Conservation (phyloP, 2,888 invertebrate species). For the Notodonta dromedarius region DNA sequence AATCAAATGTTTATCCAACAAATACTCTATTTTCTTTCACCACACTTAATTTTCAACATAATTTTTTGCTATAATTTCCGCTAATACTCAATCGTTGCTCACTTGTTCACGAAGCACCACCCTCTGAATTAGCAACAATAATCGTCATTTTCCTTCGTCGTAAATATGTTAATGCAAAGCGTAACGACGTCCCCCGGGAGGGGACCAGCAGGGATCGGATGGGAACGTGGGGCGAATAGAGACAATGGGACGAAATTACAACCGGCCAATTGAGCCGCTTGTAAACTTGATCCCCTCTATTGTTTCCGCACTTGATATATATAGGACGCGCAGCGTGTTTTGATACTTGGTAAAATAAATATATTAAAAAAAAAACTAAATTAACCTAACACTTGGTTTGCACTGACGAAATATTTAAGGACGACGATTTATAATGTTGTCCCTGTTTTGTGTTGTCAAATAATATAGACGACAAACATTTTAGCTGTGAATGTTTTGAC, state of each 20-base stretch:
- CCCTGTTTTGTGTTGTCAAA: no score
- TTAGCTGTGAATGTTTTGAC: no score
- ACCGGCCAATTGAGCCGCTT: constrained; percentile 81
- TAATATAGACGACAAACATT: no score
- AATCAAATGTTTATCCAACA: no score
- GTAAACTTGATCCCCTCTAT: constrained; percentile 79
- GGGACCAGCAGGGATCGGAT: constrained; percentile 39
- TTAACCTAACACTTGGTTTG: no score
- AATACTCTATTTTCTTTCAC: no score
- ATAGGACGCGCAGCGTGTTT: constrained; percentile 35
- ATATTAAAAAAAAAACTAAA: no score
- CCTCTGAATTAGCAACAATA: constrained; percentile 42
- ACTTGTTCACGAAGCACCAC: not conserved
- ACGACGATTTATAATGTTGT: no score
- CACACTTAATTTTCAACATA: no score
- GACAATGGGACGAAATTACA: constrained; percentile 81
- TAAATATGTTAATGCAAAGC: constrained; percentile 68
- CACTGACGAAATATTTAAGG: no score
- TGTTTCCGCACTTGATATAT: constrained; percentile 75
- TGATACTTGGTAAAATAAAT: constrained; percentile 68
- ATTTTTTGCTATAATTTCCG: no score
- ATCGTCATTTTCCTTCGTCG: constrained; percentile 56
- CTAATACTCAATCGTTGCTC: not conserved
- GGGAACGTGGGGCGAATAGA: constrained; percentile 62
- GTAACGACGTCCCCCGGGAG: constrained; percentile 67